Percentiles rank a stretch among this genome's conserved stretches.
phyloP scores from a whole-genome alignment of 2,113 vertebrate genomes.

The Chrysochloris asiatica region DNA sequence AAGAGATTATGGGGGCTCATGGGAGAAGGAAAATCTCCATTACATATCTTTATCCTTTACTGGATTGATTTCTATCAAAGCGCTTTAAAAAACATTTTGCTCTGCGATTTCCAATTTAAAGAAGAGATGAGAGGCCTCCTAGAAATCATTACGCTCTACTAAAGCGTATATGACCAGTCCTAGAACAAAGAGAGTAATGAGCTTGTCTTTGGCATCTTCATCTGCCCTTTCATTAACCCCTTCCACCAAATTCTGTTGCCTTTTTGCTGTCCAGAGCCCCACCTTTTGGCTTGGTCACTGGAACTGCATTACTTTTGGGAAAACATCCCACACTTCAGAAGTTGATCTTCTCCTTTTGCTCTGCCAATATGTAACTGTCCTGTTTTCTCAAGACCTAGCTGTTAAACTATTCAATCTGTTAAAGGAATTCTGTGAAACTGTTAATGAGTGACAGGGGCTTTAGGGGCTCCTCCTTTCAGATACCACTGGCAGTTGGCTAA shows the following conservation, averaged over 20 bases:
- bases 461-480: background rate
- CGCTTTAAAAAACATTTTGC: background rate
- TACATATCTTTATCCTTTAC: background rate
- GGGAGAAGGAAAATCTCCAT: background rate
- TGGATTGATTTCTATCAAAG: background rate
- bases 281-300: background rate
- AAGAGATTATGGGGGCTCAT: background rate
- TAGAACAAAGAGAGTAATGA: background rate
- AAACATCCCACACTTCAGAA: background rate
- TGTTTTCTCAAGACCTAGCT: conserved; percentile 38
- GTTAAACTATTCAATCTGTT: conserved; percentile 34
- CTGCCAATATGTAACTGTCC: background rate
- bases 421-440: background rate
- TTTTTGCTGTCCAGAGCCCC: background rate
- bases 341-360: conserved; percentile 23
- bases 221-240: background rate
- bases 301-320: background rate
- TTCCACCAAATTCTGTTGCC: background rate
- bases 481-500: background rate
- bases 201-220: background rate
- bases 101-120: background rate
- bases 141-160: background rate
- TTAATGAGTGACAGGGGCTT: background rate
- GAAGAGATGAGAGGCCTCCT: background rate
- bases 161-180: background rate